A percentile compares a stretch with the other conserved stretches of the same genome.
Evolutionary conservation across 2,888 invertebrate genomes (phyloP).

Genomic region (Aelia acuminata): DNA sequence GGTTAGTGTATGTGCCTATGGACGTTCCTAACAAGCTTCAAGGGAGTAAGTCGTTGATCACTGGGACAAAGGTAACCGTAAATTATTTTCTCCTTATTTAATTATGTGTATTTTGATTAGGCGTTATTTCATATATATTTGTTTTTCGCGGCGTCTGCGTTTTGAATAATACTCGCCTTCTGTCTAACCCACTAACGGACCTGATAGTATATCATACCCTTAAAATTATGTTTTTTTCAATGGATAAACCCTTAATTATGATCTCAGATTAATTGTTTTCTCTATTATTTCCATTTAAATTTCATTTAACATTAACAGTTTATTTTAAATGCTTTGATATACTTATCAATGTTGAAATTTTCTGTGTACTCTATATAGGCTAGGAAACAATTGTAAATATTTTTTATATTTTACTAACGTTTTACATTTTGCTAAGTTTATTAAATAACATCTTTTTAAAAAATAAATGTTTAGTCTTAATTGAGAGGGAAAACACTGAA

Average conservation of each 20-base stretch:
- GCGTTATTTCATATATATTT: background rate
- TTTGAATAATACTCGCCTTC: conserved; percentile 19
- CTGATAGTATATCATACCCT: conserved; percentile 53
- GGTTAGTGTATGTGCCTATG: conserved; percentile 15
- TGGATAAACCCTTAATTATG: background rate
- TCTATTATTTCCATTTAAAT: background rate
- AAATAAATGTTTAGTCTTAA: background rate
- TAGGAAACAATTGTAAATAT: conserved; percentile 25
- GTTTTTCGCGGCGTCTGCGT: conserved; percentile 44
- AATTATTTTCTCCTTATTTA: background rate
- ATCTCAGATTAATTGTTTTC: background rate
- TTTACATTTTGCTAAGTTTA: background rate
- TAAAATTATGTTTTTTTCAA: conserved; percentile 40
- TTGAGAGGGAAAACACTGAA: background rate
- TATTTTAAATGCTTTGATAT: background rate
- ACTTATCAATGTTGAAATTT: conserved; percentile 41
- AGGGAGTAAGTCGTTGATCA: conserved; percentile 26
- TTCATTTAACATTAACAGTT: background rate
- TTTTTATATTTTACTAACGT: background rate
- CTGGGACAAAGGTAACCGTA: background rate
- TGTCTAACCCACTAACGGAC: conserved; percentile 51
- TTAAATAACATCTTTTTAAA: background rate
- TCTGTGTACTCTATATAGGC: conserved; percentile 34
- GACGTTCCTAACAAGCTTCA: conserved; percentile 55
- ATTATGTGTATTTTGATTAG: background rate